These are phyloP conservation scores for Cryptoleucopteryx plumbea DNA, from an alignment of 2,113 vertebrate genomes.

Conservation along the genomic window DNA sequence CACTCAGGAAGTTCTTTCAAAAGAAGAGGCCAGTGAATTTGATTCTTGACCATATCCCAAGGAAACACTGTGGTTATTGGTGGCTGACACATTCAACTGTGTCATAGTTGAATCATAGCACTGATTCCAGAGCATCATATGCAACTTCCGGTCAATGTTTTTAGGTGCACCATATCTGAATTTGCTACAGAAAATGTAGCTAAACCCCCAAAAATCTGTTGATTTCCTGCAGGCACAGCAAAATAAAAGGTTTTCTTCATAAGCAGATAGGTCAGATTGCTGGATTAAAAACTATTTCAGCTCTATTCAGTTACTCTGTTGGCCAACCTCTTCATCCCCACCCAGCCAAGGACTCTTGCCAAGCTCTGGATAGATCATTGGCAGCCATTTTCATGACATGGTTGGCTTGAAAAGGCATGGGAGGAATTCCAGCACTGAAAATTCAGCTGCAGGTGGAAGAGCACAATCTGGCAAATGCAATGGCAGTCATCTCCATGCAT, in stretches of 20 bases:
- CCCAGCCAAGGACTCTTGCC: slow-evolving; percentile 15
- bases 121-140: not conserved
- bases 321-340: not conserved
- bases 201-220: not conserved
- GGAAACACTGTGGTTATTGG: not conserved
- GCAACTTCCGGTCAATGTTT: not conserved
- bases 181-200: not conserved
- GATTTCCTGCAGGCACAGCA: not conserved
- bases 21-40: not conserved
- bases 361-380: slow-evolving; percentile 38
- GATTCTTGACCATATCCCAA: not conserved
- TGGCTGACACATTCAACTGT: not conserved
- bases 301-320: not conserved
- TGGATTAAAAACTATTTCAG: slow-evolving; percentile 33
- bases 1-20: not conserved
- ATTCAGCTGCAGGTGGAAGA: slow-evolving; percentile 56
- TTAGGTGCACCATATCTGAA: not conserved
- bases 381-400: slow-evolving; percentile 48
- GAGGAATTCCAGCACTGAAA: slow-evolving; percentile 32
- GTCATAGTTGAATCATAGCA: not conserved
- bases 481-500: not conserved
- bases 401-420: slow-evolving; percentile 12
- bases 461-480: not conserved
- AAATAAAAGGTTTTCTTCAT: not conserved
- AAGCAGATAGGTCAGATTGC: slow-evolving; percentile 17